Evolutionary conservation across 2,888 invertebrate species (phyloP), one percentile per base, ranked within the genome.

Genomic region (Lasioglossum zephyrum): DNA sequence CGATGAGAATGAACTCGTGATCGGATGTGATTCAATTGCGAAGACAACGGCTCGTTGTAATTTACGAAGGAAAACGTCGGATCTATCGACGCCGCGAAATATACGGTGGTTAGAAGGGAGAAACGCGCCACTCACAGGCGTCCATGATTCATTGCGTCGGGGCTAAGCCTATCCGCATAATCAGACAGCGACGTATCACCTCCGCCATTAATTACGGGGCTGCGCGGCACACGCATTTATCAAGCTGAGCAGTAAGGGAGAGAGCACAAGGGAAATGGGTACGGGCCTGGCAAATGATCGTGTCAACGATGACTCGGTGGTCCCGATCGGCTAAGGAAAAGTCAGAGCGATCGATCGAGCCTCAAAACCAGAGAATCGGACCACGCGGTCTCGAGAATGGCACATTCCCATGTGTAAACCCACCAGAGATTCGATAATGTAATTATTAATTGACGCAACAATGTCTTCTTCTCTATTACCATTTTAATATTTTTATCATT

Each of bases 171-270:
- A 81, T 72, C 86, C 86, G 89, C 88, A 88, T 91, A 92, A 92
- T 91, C 91, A 91, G 87, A 86, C 88, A 87, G 84, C 88, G 85
- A 83, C 88, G 86, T 92, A 91, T 88, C 90, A 87, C 91, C 89
- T 84, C 83, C 69, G 89, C 85, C 90, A 89, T 92, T 91, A 92
- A 92, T 92, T 92, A 91, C 89, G 84, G 22, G 69, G 11, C 63
- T 70, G 81, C 66, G 81, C 72, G 70, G 26, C 81, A 11, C 82
- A 11, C 82, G 77, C 90, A 91, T 92, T 92, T 89, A 91, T 91
- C 90, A 91, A 87, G 81, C 66, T 75, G 53, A 53, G 22, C 53
- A 22, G 53, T 53, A 53, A 53, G 22, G 53, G 53, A 53, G 53
- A 22, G 53, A 53, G 3, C 22, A 53, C 53, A 22, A 9, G 22